Conservation (phyloP, 2,888 invertebrate species). For the Zeuzera pyrina region DNA sequence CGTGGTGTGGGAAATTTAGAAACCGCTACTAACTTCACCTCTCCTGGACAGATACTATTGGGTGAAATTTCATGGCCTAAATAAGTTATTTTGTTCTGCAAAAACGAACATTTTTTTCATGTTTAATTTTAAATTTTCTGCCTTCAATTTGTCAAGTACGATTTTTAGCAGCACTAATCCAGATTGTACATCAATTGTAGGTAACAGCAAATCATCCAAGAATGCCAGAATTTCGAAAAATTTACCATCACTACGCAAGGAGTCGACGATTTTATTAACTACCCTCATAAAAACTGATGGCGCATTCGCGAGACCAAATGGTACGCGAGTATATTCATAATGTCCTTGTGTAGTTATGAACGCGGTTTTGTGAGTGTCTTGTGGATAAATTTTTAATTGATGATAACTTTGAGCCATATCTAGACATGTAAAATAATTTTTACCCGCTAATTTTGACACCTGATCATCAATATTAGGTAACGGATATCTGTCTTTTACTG, state of each 20-base stretch:
- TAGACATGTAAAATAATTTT: constrained; percentile 15
- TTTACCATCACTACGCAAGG: not conserved
- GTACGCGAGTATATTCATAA: not conserved
- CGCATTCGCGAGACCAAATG: not conserved
- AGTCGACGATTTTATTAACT: not conserved
- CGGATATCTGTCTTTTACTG: too few species aligned
- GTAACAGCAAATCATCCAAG: too few species aligned
- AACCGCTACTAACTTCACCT: not conserved
- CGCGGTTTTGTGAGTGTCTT: not conserved
- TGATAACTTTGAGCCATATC: too few species aligned
- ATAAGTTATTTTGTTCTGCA: not conserved
- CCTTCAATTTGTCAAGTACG: too few species aligned
- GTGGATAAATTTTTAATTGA: constrained; percentile 10
- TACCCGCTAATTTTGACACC: constrained; percentile 16
- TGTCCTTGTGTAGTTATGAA: not conserved
- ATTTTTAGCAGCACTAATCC: too few species aligned
- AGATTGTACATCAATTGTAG: too few species aligned
- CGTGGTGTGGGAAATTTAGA: not conserved
- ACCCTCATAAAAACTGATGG: not conserved
- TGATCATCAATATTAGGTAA: constrained; percentile 22
- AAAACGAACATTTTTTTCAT: not conserved
- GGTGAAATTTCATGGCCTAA: not conserved
- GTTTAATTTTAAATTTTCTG: not conserved
- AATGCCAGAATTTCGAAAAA: not conserved
- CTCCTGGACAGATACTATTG: not conserved